A percentile compares a stretch with the other conserved stretches of the same genome.
Conservation (phyloP, 2,113 vertebrate genomes). For the Eptesicus fuscus region DNA sequence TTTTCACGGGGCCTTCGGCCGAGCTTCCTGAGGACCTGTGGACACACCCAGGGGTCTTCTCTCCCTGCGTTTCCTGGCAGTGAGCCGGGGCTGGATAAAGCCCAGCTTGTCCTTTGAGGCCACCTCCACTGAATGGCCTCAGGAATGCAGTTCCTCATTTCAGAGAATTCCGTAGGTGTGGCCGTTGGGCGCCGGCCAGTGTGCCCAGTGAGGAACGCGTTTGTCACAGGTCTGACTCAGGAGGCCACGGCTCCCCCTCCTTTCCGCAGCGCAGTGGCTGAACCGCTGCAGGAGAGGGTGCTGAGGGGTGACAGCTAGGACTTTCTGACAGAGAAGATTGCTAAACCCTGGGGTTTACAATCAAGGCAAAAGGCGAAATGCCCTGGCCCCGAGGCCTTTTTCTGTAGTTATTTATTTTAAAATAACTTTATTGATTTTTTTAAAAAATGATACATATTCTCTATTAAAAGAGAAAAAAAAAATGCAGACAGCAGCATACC, state of each 20-base stretch:
- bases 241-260: background rate
- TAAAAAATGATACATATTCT: background rate
- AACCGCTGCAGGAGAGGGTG: background rate
- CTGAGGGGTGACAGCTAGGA: background rate
- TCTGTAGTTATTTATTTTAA: background rate
- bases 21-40: background rate
- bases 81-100: background rate
- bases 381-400: background rate
- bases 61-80: background rate
- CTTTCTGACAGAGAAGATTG: background rate
- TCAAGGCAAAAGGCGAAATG: background rate
- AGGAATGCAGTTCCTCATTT: background rate
- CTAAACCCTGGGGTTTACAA: background rate
- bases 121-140: background rate
- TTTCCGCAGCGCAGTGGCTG: background rate
- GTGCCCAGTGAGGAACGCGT: background rate
- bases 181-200: background rate
- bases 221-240: background rate
- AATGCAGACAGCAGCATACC: background rate
- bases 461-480: background rate
- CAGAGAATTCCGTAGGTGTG: constrained; percentile 15
- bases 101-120: background rate
- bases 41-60: background rate
- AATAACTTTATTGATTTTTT: background rate
- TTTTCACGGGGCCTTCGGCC: background rate